Evolutionary conservation across 2,797 vertebrate genomes (phyloP).

Genomic region (Telmatherina bonti): DNA sequence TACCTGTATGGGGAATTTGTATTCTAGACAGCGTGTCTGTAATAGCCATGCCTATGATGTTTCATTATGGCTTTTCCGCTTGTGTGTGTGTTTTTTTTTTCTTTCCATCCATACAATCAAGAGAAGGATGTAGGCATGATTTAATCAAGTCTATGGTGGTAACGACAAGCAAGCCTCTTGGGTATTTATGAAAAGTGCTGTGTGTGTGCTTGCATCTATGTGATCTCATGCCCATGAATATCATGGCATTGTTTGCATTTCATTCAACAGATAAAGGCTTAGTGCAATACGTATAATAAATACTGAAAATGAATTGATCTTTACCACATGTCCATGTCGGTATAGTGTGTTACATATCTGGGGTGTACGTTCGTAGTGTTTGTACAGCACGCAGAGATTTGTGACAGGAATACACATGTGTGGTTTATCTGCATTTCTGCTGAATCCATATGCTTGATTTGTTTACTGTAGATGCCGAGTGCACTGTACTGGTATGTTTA

Average conservation of each 20-base stretch:
- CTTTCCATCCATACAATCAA: conserved; percentile 73
- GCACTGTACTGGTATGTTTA: conserved; percentile 49
- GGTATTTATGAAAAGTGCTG: conserved; percentile 75
- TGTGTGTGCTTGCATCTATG: conserved; percentile 56
- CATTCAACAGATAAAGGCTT: conserved; percentile 72
- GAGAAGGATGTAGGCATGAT: conserved; percentile 77
- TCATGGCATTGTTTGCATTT: conserved; percentile 76
- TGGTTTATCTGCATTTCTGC: conserved; percentile 68
- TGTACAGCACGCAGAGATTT: conserved; percentile 63
- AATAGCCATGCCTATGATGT: conserved; percentile 70
- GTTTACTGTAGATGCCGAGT: conserved; percentile 68
- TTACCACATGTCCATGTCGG: conserved; percentile 67
- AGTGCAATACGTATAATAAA: conserved; percentile 77
- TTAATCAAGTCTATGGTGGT: conserved; percentile 75
- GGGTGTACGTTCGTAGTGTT: conserved; percentile 53
- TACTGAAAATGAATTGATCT: conserved; percentile 79
- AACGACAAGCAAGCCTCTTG: conserved; percentile 70
- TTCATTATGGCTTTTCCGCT: conserved; percentile 73
- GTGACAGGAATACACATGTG: conserved; percentile 71
- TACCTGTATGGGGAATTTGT: conserved; percentile 75
- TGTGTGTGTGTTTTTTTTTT: conserved; percentile 48
- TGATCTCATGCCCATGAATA: conserved; percentile 74
- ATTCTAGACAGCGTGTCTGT: conserved; percentile 68
- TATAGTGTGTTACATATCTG: conserved; percentile 68
- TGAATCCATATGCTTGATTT: conserved; percentile 58